These are phyloP conservation scores for Listrodromus nycthemerus DNA, from an alignment of 2,888 invertebrate genomes.

Conservation along the genomic window DNA sequence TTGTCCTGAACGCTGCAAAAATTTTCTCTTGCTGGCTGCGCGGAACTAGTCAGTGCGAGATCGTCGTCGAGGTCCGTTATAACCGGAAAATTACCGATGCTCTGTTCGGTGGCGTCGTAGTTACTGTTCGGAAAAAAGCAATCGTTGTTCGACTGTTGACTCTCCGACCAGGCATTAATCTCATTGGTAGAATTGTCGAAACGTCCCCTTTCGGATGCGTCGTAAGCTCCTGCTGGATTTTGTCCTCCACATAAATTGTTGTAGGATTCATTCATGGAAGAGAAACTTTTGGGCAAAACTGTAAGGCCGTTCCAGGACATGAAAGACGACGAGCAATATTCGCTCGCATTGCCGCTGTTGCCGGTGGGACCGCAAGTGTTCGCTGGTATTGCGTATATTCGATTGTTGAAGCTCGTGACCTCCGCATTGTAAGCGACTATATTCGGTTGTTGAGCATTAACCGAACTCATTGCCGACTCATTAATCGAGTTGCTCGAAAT, in stretches of 20 bases:
- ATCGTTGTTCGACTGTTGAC: slow-evolving; percentile 1
- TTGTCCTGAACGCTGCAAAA: slow-evolving; percentile 4
- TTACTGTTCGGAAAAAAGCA: neutral
- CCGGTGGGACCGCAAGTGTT: neutral
- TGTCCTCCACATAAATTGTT: neutral
- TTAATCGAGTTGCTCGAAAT: neutral
- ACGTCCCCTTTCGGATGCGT: neutral
- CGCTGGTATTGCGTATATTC: neutral
- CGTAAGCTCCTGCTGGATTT: neutral
- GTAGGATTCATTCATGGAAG: neutral
- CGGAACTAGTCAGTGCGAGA: neutral
- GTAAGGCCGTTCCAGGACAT: slow-evolving; percentile 4
- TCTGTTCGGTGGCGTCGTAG: neutral
- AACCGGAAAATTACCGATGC: neutral
- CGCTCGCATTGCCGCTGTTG: neutral
- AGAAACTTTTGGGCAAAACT: slow-evolving; percentile 24
- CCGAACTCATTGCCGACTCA: neutral
- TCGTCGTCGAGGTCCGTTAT: neutral
- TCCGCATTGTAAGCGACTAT: slow-evolving; percentile 13
- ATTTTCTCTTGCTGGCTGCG: neutral
- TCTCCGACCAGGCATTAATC: slow-evolving; percentile 21
- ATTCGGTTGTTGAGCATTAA: neutral
- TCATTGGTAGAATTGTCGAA: neutral
- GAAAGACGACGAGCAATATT: slow-evolving; percentile 7
- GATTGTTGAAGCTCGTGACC: neutral